Base-by-base conservation (phyloP, 2,888 invertebrate species). In the Cataglyphis altisquamis region DNA sequence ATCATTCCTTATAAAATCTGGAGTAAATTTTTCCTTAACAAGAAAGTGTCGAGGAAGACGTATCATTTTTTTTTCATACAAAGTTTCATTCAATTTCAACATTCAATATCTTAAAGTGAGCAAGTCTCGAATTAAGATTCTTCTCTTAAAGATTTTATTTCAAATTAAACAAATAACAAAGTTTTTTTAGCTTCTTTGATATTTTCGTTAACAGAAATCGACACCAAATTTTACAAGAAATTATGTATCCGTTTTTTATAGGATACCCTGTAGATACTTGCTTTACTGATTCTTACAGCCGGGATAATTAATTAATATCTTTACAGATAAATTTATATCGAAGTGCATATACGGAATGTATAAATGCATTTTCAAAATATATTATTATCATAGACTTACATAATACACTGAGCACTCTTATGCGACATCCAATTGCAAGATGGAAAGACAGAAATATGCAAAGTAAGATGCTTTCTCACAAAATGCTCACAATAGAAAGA, bases 151-250 rank as follows among this genome's bases (percentile, higher is more conserved):
- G 4, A 12, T 15, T n/a, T 0, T 6, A 64, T 0, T 25, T 75
- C 18, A 21, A 62, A 74, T 9, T 36, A n/a, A 32, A 52, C 32
- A 2, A 64, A 64, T 25, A 25, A 25, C 18, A 18, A 41, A 32
- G 32, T 41, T 52, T 6, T 52, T 52, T 48, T 48, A 48, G 6
- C n/a, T 0, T 9, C 25, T 67, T 70, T 39, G 15, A 62, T 45
- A 74, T 39, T 55, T 73, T 62, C n/a, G 15, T 55, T n/a, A 41
- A 25, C 3, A 29, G 8, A 41, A 75, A 36, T 74, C 10, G 3
- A 64, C 36, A 62, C 29, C 41, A 66, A 55, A 67, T 66, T 67
- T 67, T 15, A 67, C 39, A 39, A 75, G 41, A 75, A 67, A 39
- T 9, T 41, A 64, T 6, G 10, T 18, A 39, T 18, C 39, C n/a